Evolutionary conservation across 35 echinoderm and acorn worm species (phyloP).

Genomic region (Hemicentrotus pulcherrimus): DNA sequence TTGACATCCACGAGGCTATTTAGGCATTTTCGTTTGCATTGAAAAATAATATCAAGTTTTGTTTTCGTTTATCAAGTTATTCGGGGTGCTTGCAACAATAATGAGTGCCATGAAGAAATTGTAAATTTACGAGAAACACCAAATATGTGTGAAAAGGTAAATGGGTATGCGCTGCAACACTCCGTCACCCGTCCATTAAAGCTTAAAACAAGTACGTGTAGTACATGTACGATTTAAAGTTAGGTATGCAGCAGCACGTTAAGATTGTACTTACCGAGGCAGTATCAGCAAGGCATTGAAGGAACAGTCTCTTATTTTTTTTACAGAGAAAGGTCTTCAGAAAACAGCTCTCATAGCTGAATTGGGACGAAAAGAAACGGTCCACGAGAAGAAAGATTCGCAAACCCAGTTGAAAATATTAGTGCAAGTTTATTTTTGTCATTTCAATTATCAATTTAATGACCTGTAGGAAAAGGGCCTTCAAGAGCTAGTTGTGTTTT

Average conservation of each 20-base stretch:
- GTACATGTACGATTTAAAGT: background rate
- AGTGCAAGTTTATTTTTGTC: background rate
- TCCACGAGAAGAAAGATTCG: background rate
- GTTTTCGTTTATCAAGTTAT: too few relatives aligned
- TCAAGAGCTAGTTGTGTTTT: background rate
- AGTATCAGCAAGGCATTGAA: background rate
- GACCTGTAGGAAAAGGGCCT: background rate
- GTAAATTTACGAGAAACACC: background rate
- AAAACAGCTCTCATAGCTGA: background rate
- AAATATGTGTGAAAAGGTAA: background rate
- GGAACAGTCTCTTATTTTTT: background rate
- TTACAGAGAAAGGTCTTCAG: background rate
- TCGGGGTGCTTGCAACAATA: too few relatives aligned
- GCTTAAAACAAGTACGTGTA: background rate
- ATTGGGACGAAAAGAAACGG: background rate
- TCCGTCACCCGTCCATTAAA: background rate
- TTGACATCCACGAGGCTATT: too few relatives aligned
- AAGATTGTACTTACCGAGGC: background rate
- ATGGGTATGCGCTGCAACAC: background rate
- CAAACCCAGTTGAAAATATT: background rate
- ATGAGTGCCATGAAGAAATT: too few relatives aligned
- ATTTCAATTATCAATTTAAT: background rate
- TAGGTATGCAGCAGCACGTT: background rate
- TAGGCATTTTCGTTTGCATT: too few relatives aligned
- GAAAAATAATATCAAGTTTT: too few relatives aligned